Evolutionary conservation across 1,140 invertebrate genomes (phyloP).

Genomic region (Pseudomyrmex concolor): DNA sequence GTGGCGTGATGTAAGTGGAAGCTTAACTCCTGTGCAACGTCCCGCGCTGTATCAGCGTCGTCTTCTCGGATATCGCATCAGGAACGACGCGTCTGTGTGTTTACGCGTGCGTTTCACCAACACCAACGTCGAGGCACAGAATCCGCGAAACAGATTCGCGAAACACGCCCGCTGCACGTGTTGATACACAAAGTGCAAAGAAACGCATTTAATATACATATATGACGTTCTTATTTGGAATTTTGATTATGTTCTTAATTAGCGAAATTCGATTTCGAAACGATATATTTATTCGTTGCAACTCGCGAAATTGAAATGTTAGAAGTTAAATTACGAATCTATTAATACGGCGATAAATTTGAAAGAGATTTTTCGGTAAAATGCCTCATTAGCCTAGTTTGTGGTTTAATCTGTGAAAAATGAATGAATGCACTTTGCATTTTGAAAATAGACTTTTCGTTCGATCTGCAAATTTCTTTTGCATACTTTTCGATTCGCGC

Average conservation of each 20-base stretch:
- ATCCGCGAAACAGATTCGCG: slow-evolving; percentile 3
- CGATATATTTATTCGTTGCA: neutral
- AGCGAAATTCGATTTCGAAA: neutral
- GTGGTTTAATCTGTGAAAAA: neutral
- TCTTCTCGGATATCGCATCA: slow-evolving; percentile 55
- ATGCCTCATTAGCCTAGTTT: too few species aligned
- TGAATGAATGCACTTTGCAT: neutral
- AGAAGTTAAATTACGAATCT: neutral
- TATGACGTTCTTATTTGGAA: neutral
- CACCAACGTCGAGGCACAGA: slow-evolving; percentile 1
- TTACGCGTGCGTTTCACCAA: slow-evolving; percentile 58
- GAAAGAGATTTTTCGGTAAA: too few species aligned
- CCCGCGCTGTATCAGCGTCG: slow-evolving; percentile 47
- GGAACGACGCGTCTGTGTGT: neutral
- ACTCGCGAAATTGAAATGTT: neutral
- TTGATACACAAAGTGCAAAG: slow-evolving; percentile 2
- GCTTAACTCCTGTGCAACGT: slow-evolving; percentile 56
- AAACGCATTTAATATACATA: neutral
- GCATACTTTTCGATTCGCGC: slow-evolving; percentile 9
- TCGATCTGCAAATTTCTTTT: slow-evolving; percentile 22
- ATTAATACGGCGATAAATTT: too few species aligned
- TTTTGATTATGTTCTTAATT: neutral
- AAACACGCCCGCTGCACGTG: neutral
- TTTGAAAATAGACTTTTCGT: neutral
- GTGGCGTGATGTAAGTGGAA: slow-evolving; percentile 61